A percentile compares a stretch with the other conserved stretches of the same genome.
These are phyloP conservation scores for Trachythela sp. DNA, from an alignment of 64 coral and sea anemone genomes.

Conservation along the genomic window DNA sequence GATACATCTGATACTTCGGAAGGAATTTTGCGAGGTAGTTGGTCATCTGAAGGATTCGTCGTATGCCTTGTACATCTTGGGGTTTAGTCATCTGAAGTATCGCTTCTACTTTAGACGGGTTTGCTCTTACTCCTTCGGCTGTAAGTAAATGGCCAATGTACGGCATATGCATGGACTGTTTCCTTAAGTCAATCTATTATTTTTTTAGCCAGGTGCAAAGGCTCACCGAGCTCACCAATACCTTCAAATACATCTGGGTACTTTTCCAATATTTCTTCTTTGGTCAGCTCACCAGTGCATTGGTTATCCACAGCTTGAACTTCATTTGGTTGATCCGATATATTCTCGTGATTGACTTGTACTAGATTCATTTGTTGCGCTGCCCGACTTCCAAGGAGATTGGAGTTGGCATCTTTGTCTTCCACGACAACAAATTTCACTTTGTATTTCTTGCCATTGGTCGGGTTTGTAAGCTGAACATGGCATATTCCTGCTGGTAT, in stretches of 20 bases:
- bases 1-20: not conserved
- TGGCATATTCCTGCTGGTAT: not conserved
- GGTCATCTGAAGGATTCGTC: not conserved
- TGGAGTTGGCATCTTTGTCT: not conserved
- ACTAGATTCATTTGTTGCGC: constrained; percentile 17
- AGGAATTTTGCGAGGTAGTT: not conserved
- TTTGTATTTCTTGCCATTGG: not conserved
- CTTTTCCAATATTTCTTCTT: not conserved
- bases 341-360: not conserved
- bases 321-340: not conserved
- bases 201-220: not conserved
- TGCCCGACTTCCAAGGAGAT: not conserved
- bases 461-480: not conserved
- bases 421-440: constrained; percentile 15
- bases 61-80: not conserved
- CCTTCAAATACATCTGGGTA: not conserved
- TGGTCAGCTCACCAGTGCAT: not conserved
- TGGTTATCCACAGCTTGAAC: not conserved
- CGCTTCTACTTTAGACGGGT: not conserved
- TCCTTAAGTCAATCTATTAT: not conserved
- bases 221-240: not conserved
- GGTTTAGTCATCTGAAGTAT: not conserved
- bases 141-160: not conserved
- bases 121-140: not conserved
- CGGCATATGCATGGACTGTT: not conserved